Evolutionary conservation across 2,888 invertebrate species (phyloP).

Genomic region (Himalopsyche kuldschensis): DNA sequence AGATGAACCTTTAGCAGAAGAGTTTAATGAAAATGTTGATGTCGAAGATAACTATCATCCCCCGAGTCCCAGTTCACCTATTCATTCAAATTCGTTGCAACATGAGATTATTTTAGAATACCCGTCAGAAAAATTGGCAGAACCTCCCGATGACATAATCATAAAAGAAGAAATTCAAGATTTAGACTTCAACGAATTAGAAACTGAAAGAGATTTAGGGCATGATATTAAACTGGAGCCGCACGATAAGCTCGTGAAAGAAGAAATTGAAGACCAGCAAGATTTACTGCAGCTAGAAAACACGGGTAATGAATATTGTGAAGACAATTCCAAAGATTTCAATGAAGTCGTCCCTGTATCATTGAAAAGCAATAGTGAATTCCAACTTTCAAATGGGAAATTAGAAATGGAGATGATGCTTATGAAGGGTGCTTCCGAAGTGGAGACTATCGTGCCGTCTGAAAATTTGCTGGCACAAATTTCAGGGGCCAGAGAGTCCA

Average conservation of each 20-base stretch:
- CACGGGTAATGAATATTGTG: not conserved
- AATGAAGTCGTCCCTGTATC: conserved; percentile 15
- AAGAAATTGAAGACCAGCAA: not conserved
- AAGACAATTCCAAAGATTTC: not conserved
- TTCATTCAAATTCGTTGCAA: not conserved
- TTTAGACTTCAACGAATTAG: not conserved
- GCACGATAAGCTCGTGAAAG: not conserved
- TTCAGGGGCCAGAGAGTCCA: conserved; percentile 10
- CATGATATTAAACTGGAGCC: not conserved
- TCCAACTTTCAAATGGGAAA: not conserved
- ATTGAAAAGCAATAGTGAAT: conserved; percentile 16
- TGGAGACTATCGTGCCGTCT: conserved; percentile 11
- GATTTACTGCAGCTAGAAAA: not conserved
- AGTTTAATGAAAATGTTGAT: not conserved
- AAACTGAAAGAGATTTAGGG: not conserved
- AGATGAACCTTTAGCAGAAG: not conserved
- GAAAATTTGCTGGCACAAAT: conserved; percentile 1
- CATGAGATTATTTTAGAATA: not conserved
- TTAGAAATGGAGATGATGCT: not conserved
- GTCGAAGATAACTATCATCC: not conserved
- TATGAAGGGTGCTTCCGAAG: conserved; percentile 3
- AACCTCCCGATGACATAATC: not conserved
- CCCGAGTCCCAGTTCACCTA: not conserved
- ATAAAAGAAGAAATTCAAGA: not conserved
- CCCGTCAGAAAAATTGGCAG: not conserved